These are phyloP conservation scores for Altica lythri DNA, from an alignment of 2,888 invertebrate genomes.

Conservation along the genomic window DNA sequence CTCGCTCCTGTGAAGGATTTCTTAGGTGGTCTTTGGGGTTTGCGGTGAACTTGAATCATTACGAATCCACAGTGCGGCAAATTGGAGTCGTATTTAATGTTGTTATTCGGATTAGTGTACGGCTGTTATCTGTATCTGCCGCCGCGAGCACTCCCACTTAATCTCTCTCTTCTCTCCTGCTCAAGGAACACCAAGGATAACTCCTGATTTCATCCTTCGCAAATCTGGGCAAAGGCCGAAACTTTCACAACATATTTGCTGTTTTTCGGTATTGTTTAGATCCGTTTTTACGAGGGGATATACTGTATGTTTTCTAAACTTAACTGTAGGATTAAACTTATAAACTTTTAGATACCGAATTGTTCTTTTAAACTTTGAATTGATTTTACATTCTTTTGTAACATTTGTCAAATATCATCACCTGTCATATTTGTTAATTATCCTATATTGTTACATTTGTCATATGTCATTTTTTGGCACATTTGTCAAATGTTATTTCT, in stretches of 20 bases:
- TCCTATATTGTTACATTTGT: too few relatives aligned
- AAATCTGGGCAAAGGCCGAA: constrained; percentile 18
- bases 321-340: too few relatives aligned
- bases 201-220: constrained; percentile 30
- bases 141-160: constrained; percentile 55
- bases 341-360: too few relatives aligned
- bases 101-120: constrained; percentile 59
- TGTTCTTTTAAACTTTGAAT: too few relatives aligned
- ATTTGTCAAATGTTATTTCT: too few relatives aligned
- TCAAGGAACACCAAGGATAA: constrained; percentile 38
- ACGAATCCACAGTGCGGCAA: constrained; percentile 61
- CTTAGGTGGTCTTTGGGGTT: constrained; percentile 47
- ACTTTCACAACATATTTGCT: constrained; percentile 11
- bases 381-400: too few relatives aligned
- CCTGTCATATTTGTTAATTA: too few relatives aligned
- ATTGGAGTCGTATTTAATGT: constrained; percentile 62
- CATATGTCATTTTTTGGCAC: too few relatives aligned
- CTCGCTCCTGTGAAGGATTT: constrained; percentile 42
- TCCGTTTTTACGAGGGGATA: constrained; percentile 6
- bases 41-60: constrained; percentile 54
- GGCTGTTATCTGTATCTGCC: constrained; percentile 56
- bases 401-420: too few relatives aligned
- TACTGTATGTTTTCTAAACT: too few relatives aligned
- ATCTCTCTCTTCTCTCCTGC: constrained; percentile 45
- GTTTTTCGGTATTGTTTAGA: constrained; percentile 3